phyloP scores from a whole-genome alignment of 2,797 vertebrate genomes.

The Xenentodon cancila region DNA sequence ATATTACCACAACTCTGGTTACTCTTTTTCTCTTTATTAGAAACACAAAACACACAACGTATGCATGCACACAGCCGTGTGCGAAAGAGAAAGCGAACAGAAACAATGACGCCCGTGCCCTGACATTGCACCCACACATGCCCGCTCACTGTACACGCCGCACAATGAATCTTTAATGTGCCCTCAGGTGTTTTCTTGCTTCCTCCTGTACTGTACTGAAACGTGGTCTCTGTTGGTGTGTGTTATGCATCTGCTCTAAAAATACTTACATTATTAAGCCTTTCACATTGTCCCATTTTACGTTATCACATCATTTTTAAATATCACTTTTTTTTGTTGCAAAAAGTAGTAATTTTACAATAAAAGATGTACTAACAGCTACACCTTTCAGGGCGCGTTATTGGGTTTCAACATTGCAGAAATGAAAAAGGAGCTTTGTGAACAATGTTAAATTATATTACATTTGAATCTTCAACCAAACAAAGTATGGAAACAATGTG shows the following conservation, averaged over 20 bases:
- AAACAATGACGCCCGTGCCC: conserved; percentile 13
- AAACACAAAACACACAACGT: conserved; percentile 8
- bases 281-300: not conserved
- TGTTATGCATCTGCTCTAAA: conserved; percentile 15
- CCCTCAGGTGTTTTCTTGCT: conserved; percentile 68
- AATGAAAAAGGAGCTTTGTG: too few relatives aligned
- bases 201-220: conserved; percentile 56
- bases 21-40: conserved; percentile 27
- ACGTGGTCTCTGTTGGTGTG: conserved; percentile 19
- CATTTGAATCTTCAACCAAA: too few relatives aligned
- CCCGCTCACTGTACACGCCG: conserved; percentile 33
- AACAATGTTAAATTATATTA: too few relatives aligned
- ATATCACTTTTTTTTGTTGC: not conserved
- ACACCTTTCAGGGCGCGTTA: not conserved
- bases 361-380: not conserved
- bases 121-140: conserved; percentile 2
- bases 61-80: conserved; percentile 3
- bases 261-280: not conserved
- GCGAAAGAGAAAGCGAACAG: conserved; percentile 37
- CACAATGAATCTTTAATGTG: conserved; percentile 69
- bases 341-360: not conserved
- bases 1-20: conserved; percentile 70
- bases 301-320: not conserved
- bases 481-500: too few relatives aligned
- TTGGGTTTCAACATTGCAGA: too few relatives aligned